phyloP scores from a whole-genome alignment of 2,888 invertebrate genomes.

The Platycheirus albimanus region DNA sequence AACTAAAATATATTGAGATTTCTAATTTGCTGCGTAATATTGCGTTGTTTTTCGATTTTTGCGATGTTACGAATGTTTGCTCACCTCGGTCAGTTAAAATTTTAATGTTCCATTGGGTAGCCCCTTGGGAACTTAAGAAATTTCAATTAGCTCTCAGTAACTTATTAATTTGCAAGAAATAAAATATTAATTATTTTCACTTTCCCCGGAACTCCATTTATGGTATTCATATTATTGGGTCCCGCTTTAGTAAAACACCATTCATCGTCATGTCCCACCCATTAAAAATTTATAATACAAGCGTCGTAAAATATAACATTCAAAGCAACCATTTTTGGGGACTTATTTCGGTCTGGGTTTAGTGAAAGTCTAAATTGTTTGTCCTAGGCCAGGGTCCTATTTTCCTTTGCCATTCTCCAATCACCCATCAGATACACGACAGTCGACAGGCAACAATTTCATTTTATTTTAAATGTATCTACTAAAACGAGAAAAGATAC shows the following conservation, averaged over 20 bases:
- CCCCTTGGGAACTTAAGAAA: neutral
- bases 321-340: constrained; percentile 28
- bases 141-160: neutral
- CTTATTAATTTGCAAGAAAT: neutral
- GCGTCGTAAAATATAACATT: constrained; percentile 35
- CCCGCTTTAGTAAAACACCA: constrained; percentile 37
- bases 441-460: neutral
- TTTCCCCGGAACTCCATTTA: neutral
- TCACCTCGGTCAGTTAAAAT: neutral
- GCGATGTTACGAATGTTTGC: neutral
- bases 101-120: neutral
- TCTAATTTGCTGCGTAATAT: neutral
- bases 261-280: constrained; percentile 33
- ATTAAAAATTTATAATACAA: constrained; percentile 41
- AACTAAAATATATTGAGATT: too few relatives aligned
- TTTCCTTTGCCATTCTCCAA: neutral
- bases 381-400: constrained; percentile 4
- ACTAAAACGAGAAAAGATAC: constrained; percentile 30
- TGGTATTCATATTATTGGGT: too few relatives aligned
- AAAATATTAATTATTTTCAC: neutral
- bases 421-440: too few relatives aligned
- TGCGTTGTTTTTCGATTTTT: neutral
- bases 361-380: constrained; percentile 24
- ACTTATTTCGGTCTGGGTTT: constrained; percentile 30
- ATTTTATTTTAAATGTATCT: neutral